Evolutionary conservation across 2,113 vertebrate species (phyloP), one percentile per base, ranked within the genome.

Genomic region (Nesospiza acunhae): DNA sequence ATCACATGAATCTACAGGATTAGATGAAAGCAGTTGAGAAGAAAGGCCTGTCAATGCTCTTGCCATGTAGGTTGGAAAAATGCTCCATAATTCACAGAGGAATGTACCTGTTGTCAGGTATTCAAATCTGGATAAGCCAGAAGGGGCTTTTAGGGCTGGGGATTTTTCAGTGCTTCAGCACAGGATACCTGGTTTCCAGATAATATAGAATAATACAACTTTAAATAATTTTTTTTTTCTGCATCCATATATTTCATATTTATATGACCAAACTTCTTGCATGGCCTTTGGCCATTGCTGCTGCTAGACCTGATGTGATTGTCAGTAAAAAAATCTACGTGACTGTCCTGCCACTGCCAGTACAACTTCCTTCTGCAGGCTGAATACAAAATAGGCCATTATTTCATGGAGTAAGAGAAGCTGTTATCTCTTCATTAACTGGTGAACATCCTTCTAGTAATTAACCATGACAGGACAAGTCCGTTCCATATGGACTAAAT

Each of bases 391-490:
- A 75, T 46, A 84, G 28, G 31, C 26, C 52, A 72, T 95, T 81
- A 63, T 50, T 60, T 80, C 63, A 78, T 80, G 87, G 75, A 55
- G 35, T 62, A 90, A 58, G 67, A 90, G 35, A 93, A 79, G 30
- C 66, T 67, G 67, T 86, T 96, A 93, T 67, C 44, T 93, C 76
- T 88, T 97, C 85, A 92, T 94, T 96, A 96, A 59, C 72, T 44
- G 15, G 72, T 49, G 76, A 97, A 78, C 56, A 88, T 89, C 64
- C 64, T 90, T 86, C 68, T 74, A 64, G 85, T 96, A 95, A 96
- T 95, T 96, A 96, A 88, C 82, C 56, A 41, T 93, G 93, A 89
- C 87, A 95, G 56, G 41, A 80, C 68, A 93, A 86, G 88, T 89
- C 44, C 76, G 81, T 86, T 96, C 85, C 92, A 49, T 90, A 89